Evolutionary conservation across 2,113 vertebrate genomes (phyloP).

Genomic region (Madoqua kirkii): DNA sequence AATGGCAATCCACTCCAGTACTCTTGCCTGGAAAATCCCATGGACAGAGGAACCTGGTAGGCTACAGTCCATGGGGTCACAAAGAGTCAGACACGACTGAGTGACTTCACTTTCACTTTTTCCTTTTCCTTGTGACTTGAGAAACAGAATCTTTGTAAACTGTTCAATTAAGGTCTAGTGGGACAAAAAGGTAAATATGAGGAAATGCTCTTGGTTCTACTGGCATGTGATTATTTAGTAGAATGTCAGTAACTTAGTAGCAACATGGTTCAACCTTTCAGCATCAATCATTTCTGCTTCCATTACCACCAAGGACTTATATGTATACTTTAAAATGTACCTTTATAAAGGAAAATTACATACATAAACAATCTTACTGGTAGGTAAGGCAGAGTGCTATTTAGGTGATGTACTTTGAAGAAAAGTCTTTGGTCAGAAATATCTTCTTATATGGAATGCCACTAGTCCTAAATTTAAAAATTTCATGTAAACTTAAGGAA

Average conservation of each 20-base stretch:
- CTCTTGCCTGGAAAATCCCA: too few relatives aligned
- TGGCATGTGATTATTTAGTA: not conserved
- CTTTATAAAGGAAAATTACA: not conserved
- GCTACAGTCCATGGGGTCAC: too few relatives aligned
- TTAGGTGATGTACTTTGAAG: not conserved
- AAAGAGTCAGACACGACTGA: too few relatives aligned
- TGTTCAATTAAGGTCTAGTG: not conserved
- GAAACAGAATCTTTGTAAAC: constrained; percentile 1
- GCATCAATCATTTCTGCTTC: not conserved
- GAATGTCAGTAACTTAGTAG: not conserved
- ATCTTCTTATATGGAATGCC: not conserved
- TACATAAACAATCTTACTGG: not conserved
- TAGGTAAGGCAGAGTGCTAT: not conserved
- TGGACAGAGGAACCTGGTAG: too few relatives aligned
- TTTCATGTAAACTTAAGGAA: not conserved
- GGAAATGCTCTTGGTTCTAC: not conserved
- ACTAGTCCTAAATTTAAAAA: not conserved
- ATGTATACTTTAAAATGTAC: not conserved
- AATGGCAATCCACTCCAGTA: too few relatives aligned
- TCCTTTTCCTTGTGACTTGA: not conserved
- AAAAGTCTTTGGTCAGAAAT: not conserved
- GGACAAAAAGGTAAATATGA: not conserved
- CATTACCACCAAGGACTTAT: not conserved
- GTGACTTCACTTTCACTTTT: not conserved
- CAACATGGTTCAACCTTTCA: not conserved